Evolutionary conservation across 1,140 invertebrate genomes (phyloP).

Genomic region (Heterodera carotae): DNA sequence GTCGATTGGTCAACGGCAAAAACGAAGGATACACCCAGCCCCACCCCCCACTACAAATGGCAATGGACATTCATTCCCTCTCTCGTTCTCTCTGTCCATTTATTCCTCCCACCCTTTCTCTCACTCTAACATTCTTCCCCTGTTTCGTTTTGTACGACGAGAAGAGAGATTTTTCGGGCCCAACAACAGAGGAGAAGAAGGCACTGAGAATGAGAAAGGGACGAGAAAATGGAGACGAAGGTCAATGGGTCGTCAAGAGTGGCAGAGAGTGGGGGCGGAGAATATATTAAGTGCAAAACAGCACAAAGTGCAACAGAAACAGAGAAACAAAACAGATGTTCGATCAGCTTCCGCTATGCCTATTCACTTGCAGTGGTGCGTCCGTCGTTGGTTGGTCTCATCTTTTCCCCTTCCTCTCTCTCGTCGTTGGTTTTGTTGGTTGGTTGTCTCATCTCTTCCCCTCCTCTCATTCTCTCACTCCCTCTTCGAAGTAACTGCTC

Average conservation of each 20-base stretch:
- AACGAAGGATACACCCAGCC: not conserved
- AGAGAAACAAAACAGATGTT: not conserved
- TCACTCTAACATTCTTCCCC: too few relatives aligned
- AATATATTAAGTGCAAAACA: not conserved
- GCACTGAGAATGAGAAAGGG: too few relatives aligned
- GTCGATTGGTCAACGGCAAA: constrained; percentile 14
- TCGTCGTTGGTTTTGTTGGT: too few relatives aligned
- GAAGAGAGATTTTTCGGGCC: constrained; percentile 16
- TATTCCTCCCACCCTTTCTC: not conserved
- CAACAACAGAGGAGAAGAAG: constrained; percentile 18
- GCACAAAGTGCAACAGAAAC: not conserved
- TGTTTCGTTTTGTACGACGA: not conserved
- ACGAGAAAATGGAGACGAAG: not conserved
- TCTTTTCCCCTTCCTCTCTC: too few relatives aligned
- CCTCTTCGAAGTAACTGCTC: too few relatives aligned
- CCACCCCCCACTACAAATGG: not conserved
- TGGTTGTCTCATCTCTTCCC: too few relatives aligned
- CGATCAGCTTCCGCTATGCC: not conserved
- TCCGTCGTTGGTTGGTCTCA: too few relatives aligned
- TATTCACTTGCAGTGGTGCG: too few relatives aligned
- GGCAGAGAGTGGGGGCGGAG: not conserved
- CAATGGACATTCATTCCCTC: not conserved
- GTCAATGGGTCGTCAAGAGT: not conserved
- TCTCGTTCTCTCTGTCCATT: not conserved
- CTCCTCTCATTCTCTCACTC: too few relatives aligned